Base-by-base conservation (phyloP, 2,113 vertebrate species). In the Crypturellus undulatus region DNA sequence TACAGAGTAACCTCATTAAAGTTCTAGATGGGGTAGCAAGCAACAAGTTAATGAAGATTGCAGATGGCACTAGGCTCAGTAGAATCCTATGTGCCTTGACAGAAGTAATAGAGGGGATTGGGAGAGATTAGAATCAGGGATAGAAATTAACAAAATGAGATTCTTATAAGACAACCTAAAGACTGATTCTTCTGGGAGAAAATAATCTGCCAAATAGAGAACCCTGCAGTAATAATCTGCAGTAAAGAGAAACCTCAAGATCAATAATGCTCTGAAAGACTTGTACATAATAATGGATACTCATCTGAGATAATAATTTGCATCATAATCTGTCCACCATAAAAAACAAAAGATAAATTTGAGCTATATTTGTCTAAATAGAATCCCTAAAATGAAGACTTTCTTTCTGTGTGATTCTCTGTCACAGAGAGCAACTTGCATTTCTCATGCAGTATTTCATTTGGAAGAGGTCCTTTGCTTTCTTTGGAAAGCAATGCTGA, bases 101-200 rank as follows among this genome's bases (percentile, higher is more conserved):
- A 85, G 75, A 92, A 96, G 82, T 81, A 92, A 94, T 91, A 69
- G 79, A 77, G 85, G 81, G 90, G 95, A 95, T 84, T 94, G 95
- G 87, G 36, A 94, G 73, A 93, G 92, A 96, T 96, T 96, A 96
- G 86, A 78, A 86, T 49, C 85, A 68, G 49, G 65, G 95, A 82
- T 56, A 75, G 87, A 92, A 94, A 94, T 95, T 84, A 91, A 93
- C 87, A 69, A 96, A 89, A 96, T 91, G 14, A 87, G 87, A 85
- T 93, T 92, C 93, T 90, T 88, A 71, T 15, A 77, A 47, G 63
- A 85, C 93, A 84, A 77, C 71, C 30, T 1, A 28, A 81, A 58
- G 71, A 51, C 4, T 4, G 64, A 75, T 90, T 79, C 58, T 36
- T 87, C 92, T 81, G 60, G 72, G 80, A 91, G 79, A 87, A 92